Base-by-base conservation (phyloP, 92 coral and sea anemone genomes). In the Phenganax stokvisi region DNA sequence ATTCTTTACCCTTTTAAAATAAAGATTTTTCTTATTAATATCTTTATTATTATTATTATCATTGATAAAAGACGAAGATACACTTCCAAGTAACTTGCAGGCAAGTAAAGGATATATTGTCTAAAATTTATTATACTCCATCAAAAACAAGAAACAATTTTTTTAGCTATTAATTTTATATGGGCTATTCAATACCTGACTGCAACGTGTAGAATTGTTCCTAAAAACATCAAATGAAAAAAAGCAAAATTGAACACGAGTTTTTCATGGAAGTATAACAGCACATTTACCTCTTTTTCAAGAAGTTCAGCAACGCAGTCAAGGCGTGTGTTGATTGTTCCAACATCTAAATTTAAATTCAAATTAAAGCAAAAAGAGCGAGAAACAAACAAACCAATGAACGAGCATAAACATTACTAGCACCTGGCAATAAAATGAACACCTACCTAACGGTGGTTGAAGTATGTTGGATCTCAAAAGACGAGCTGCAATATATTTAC, bases 381-480 rank as follows among this genome's bases (percentile, higher is more conserved):
- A 37, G 47, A 37, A 37, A 37, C 47, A 37, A 37, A 5, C 47
- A 37, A 37, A 5, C 5, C 47, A 53, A 82, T 1, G 13, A 30
- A 37, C 17, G 8, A 11, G 12, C 30, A 3, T 7, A 64, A 56
- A 63, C 47, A 37, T 37, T 5, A 37, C 47, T 37, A 37, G 47
- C 47, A 1, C 3, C 47, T 37, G 47, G 47, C 47, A 37, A 37
- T 37, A 57, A 16, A 57, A 44, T 44, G 12, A 51, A 61, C 16
- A 72, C 92, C 53, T 87, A 94, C 99, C 99, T 80, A 90, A 88
- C 5, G 99, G 99, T 72, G 99, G 99, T 84, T 96, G 99, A 58
- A 96, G 86, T 78, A 96, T 90, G 67, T 89, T 96, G 20, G 97
- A 96, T 44, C 99, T 90, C 64, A 96, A 79, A n/a, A 96, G 86